Base-by-base conservation (phyloP, 2,797 vertebrate species). In the Melanotaenia pygmaea region DNA sequence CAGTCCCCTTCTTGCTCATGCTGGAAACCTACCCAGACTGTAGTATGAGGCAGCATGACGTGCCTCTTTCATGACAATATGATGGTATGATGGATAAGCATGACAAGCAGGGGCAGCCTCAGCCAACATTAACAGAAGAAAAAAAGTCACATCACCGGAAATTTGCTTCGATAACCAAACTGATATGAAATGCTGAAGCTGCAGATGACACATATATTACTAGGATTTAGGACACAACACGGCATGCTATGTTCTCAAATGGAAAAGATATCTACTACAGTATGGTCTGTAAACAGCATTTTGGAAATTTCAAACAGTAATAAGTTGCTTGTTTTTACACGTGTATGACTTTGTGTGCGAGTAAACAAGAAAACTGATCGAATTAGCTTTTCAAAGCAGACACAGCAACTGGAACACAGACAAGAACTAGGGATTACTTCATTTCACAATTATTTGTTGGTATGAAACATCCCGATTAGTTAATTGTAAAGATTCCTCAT, bases 41-140 rank as follows among this genome's bases (percentile, higher is more conserved):
- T 30, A 40, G n/a, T 12, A 61, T 32, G 60, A 80, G 56, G 65
- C 58, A 56, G 58, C 51, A 68, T 61, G 61, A 30, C 24, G 35
- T 37, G 35, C 50, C 59, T 67, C 32, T 53, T 72, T 79, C 78
- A 89, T 82, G 86, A 63, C 9, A 61, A 85, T 78, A 82, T 73
- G 85, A 92, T 72, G 84, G 80, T 70, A 76, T 82, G 90, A 79
- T 79, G 80, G 64, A 79, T 16, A 73, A 26, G 40, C 37, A 64
- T n/a, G 64, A 70, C 12, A 38, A 30, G 60, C 26, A 22, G 32
- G 20, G 24, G 72, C 45, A 50, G 54, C 50, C 34, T 6, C 61
- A 81, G 58, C 54, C 47, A 40, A 72, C 32, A 34, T 34, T 34
- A 34, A 43, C 16, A 59, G 7, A 57, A 64, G 35, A 35, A 1